phyloP scores from a whole-genome alignment of 2,888 invertebrate species.

The Brassicogethes aeneus region DNA sequence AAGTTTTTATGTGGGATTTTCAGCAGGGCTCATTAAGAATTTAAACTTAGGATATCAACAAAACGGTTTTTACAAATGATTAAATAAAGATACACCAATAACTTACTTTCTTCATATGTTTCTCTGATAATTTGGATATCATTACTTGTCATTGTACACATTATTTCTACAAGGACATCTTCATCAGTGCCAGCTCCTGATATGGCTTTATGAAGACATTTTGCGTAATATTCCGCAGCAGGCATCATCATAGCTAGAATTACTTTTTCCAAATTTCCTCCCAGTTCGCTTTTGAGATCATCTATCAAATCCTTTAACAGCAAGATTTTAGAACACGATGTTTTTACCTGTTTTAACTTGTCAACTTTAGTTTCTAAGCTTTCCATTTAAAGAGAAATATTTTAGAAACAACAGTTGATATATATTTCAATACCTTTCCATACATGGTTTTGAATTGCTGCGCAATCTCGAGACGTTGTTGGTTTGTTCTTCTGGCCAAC shows the following conservation, averaged over 20 bases:
- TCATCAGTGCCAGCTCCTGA: constrained; percentile 77
- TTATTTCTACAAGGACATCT: constrained; percentile 78
- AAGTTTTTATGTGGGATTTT: no score
- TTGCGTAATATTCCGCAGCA: constrained; percentile 73
- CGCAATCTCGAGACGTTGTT: constrained; percentile 76
- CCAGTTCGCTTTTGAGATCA: constrained; percentile 80
- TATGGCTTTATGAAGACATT: constrained; percentile 75
- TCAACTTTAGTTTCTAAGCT: no score
- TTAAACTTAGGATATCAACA: no score
- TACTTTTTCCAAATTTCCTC: constrained; percentile 79
- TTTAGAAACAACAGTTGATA: constrained; percentile 18
- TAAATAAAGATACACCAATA: no score
- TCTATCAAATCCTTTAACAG: constrained; percentile 72
- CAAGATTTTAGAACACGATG: no score
- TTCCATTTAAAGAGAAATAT: constrained; percentile 1
- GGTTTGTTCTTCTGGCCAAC: constrained; percentile 71
- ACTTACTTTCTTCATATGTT: constrained; percentile 69
- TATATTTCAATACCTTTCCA: no score
- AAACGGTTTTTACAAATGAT: no score
- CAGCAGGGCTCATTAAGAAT: no score
- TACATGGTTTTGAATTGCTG: constrained; percentile 76
- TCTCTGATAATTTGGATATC: constrained; percentile 73
- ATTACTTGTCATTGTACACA: constrained; percentile 78
- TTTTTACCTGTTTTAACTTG: no score
- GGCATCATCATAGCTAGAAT: constrained; percentile 79